These are phyloP conservation scores for Agrilus mali DNA, from an alignment of 2,888 invertebrate genomes.

Conservation along the genomic window DNA sequence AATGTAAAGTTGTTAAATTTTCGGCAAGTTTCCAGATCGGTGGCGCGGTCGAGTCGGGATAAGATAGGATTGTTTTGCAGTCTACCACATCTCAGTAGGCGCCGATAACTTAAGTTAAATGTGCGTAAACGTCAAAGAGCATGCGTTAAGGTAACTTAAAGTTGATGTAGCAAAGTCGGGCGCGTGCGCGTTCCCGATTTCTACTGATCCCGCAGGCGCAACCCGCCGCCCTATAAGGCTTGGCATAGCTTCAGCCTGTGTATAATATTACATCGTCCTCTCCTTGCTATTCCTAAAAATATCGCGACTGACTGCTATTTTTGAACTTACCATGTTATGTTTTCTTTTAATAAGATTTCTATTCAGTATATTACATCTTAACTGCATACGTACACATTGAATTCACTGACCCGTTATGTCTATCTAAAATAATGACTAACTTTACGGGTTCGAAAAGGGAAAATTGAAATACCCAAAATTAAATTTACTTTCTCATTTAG, in stretches of 20 bases:
- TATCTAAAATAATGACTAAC: too few species aligned
- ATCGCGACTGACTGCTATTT: constrained; percentile 32
- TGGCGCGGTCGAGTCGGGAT: too few species aligned
- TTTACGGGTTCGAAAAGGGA: too few species aligned
- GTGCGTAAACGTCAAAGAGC: too few species aligned
- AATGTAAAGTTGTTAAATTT: too few species aligned
- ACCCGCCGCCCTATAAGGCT: constrained; percentile 36
- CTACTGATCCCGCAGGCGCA: constrained; percentile 27
- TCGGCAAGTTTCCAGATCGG: too few species aligned
- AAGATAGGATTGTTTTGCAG: too few species aligned
- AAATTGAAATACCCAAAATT: too few species aligned
- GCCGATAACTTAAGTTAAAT: too few species aligned
- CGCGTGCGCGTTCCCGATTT: constrained; percentile 18
- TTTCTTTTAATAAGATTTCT: constrained; percentile 31
- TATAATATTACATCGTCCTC: constrained; percentile 38
- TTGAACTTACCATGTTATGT: constrained; percentile 29
- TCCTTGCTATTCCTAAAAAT: constrained; percentile 35
- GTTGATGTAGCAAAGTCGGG: background rate
- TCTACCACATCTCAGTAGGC: too few species aligned
- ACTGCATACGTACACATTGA: background rate
- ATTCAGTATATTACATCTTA: constrained; percentile 19
- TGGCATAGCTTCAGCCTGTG: constrained; percentile 33
- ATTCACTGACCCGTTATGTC: background rate
- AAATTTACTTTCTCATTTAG: too few species aligned
- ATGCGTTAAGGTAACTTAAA: too few species aligned